phyloP scores from a whole-genome alignment of 2,888 invertebrate genomes.

The Clitarchus hookeri region DNA sequence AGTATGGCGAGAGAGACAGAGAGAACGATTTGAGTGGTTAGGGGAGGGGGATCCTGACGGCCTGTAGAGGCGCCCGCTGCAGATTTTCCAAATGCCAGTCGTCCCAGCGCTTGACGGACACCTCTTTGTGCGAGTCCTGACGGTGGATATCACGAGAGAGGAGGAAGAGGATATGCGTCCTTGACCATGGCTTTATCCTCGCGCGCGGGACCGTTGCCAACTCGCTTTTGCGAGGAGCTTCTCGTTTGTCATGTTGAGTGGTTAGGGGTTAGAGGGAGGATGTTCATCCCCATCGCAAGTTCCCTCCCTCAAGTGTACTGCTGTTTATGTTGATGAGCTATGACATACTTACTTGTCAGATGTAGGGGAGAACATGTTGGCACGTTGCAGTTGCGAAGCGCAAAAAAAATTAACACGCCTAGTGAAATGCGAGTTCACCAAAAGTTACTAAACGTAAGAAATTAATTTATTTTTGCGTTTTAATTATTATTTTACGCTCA shows the following conservation, averaged over 20 bases:
- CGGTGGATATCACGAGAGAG: no score
- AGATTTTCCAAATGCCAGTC: no score
- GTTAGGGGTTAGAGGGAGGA: not conserved
- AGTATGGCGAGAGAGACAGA: not conserved
- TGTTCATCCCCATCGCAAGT: not conserved
- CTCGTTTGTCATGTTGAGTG: no score
- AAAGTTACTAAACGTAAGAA: no score
- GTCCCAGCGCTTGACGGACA: not conserved
- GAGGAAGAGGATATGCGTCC: not conserved
- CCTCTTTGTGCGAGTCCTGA: not conserved
- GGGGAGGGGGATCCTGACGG: not conserved
- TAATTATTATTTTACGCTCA: no score
- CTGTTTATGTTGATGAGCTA: not conserved
- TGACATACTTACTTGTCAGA: not conserved
- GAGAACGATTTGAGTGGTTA: no score
- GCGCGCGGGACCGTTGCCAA: not conserved
- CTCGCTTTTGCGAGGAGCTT: not conserved
- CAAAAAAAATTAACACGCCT: no score
- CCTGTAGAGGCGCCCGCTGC: no score
- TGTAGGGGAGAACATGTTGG: not conserved
- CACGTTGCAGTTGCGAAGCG: no score
- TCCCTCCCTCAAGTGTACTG: not conserved
- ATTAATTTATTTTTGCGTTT: no score
- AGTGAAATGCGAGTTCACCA: no score
- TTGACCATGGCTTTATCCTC: not conserved